Evolutionary conservation across 1,140 invertebrate genomes (phyloP).

Genomic region (Acromyrmex heyeri): DNA sequence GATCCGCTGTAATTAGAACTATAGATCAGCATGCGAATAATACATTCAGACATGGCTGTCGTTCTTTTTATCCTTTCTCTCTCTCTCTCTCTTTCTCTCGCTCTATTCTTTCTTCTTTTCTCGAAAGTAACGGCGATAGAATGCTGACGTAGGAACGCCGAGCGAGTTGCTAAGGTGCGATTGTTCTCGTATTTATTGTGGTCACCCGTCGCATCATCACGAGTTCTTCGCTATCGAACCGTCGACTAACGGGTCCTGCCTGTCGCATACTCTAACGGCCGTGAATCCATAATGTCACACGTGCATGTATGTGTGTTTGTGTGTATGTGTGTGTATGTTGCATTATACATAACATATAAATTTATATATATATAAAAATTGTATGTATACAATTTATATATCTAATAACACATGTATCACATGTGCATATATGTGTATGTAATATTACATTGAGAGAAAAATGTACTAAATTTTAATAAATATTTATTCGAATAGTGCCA

Average conservation of each 20-base stretch:
- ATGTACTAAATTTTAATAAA: too few species aligned
- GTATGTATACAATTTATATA: neutral
- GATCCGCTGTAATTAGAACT: constrained; percentile 61
- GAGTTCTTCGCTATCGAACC: constrained; percentile 79
- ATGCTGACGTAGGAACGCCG: neutral
- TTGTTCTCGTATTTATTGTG: constrained; percentile 77
- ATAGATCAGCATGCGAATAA: constrained; percentile 61
- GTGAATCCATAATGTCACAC: constrained; percentile 70
- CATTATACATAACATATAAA: neutral
- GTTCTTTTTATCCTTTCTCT: neutral
- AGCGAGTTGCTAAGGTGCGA: constrained; percentile 54
- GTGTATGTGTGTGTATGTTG: constrained; percentile 62
- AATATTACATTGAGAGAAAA: too few species aligned
- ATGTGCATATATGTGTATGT: too few species aligned
- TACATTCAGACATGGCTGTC: constrained; percentile 47
- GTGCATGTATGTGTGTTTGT: constrained; percentile 59
- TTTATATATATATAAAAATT: neutral
- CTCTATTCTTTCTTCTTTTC: neutral
- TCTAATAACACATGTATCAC: too few species aligned
- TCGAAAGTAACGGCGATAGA: constrained; percentile 15
- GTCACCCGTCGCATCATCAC: constrained; percentile 77
- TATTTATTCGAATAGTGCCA: too few species aligned
- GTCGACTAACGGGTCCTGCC: constrained; percentile 79
- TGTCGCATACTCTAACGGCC: constrained; percentile 70
- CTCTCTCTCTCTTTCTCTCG: neutral